These are phyloP conservation scores for Melitaea athalia DNA, from an alignment of 2,888 invertebrate genomes.

Conservation along the genomic window DNA sequence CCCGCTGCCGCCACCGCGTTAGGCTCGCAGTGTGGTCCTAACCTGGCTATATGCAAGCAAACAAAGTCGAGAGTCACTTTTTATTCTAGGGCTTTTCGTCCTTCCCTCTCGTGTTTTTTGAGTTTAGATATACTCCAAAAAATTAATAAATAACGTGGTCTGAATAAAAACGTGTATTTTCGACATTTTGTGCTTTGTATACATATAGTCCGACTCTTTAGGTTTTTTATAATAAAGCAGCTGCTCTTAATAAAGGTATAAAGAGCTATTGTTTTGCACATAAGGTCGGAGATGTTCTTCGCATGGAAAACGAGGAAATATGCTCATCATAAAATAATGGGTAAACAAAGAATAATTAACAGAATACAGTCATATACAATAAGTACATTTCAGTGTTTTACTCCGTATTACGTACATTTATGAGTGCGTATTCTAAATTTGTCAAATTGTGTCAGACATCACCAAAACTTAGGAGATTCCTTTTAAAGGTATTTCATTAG, in stretches of 20 bases:
- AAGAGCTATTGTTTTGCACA: slow-evolving; percentile 1
- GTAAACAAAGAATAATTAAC: neutral
- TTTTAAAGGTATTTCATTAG: neutral
- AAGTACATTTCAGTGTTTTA: too few species aligned
- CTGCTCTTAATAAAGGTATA: neutral
- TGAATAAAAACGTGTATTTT: too few species aligned
- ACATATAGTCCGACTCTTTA: neutral
- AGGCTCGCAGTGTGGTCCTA: too few species aligned
- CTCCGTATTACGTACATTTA: too few species aligned
- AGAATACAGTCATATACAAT: neutral
- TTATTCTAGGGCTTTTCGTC: too few species aligned
- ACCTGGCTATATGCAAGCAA: too few species aligned
- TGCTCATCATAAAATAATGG: neutral
- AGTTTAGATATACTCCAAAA: too few species aligned
- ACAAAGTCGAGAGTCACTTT: too few species aligned
- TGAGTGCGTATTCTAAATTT: neutral
- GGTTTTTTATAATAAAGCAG: slow-evolving; percentile 1
- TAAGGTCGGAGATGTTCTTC: neutral
- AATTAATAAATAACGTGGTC: too few species aligned
- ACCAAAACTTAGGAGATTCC: neutral
- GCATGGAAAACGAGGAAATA: neutral
- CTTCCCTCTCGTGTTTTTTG: too few species aligned
- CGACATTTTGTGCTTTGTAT: too few species aligned
- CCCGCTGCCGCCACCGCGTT: too few species aligned
- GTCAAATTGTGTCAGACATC: neutral